phyloP scores from a whole-genome alignment of 1,140 invertebrate genomes.

The Odontomachus brunneus region DNA sequence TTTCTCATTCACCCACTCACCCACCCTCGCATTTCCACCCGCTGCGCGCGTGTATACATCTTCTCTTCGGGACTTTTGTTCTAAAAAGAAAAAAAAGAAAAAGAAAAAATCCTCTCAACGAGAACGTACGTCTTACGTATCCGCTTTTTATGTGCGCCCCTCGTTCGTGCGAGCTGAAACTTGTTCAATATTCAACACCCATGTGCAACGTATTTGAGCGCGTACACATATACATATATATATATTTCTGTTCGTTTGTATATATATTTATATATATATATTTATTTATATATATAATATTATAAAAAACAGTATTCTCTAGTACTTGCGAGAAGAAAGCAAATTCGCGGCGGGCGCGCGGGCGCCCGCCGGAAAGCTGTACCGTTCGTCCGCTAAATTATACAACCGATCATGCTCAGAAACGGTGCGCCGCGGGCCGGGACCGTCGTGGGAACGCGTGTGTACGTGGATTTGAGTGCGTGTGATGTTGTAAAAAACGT shows the following conservation, averaged over 20 bases:
- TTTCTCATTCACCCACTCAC: neutral
- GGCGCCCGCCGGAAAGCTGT: constrained; percentile 63
- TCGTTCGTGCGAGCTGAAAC: constrained; percentile 82
- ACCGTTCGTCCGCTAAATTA: constrained; percentile 61
- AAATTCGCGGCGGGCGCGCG: constrained; percentile 57
- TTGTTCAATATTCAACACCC: constrained; percentile 83
- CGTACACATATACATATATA: constrained; percentile 73
- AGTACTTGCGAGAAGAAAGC: constrained; percentile 69
- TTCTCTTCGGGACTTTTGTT: neutral
- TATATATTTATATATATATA: constrained; percentile 70
- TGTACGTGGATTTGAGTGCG: no score
- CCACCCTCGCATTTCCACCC: constrained; percentile 6
- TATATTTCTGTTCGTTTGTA: constrained; percentile 65
- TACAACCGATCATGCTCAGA: constrained; percentile 65
- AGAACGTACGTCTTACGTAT: constrained; percentile 53
- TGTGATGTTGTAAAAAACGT: constrained; percentile 33
- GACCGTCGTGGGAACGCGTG: neutral
- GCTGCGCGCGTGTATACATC: neutral
- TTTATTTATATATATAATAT: constrained; percentile 71
- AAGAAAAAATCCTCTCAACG: constrained; percentile 14
- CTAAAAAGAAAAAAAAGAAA: neutral
- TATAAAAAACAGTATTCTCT: constrained; percentile 73
- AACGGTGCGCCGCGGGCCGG: constrained; percentile 44
- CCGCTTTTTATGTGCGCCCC: constrained; percentile 74
- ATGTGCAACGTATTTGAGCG: constrained; percentile 71